A percentile compares a stretch with the other conserved stretches of the same genome.
Conservation (phyloP, 2,113 vertebrate genomes). For the Gobiocypris rarus region DNA sequence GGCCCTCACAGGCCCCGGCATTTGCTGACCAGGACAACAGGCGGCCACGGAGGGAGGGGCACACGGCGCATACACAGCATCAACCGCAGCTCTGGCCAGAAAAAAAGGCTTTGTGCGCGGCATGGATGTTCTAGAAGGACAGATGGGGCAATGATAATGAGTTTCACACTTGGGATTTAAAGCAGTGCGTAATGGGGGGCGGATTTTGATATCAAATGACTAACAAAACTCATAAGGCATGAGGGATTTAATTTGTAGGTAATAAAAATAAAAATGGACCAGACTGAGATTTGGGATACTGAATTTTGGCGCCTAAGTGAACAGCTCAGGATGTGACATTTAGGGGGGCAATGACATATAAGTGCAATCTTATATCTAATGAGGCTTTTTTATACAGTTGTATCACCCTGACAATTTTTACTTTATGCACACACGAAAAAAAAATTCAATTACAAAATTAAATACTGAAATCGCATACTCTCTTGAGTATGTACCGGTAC, state of each 20-base stretch:
- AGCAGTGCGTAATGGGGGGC: not conserved
- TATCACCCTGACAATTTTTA: not conserved
- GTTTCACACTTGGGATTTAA: slow-evolving; percentile 23
- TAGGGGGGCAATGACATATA: no score
- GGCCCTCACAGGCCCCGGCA: slow-evolving; percentile 24
- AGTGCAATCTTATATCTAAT: not conserved
- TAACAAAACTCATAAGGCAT: slow-evolving; percentile 15
- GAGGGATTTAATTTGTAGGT: not conserved
- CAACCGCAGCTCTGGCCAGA: slow-evolving; percentile 23
- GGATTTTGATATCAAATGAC: slow-evolving; percentile 16
- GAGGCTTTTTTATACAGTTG: not conserved
- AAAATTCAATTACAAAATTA: not conserved
- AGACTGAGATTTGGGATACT: slow-evolving; percentile 15
- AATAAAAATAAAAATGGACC: slow-evolving; percentile 19
- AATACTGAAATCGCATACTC: not conserved
- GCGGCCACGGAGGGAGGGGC: slow-evolving; percentile 13
- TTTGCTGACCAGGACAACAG: slow-evolving; percentile 46
- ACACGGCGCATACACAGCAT: slow-evolving; percentile 31
- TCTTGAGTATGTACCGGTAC: no score
- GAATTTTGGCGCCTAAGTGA: not conserved
- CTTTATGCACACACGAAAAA: not conserved
- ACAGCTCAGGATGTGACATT: not conserved
- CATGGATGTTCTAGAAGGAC: slow-evolving; percentile 43
- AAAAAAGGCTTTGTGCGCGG: slow-evolving; percentile 35
- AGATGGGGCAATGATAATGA: slow-evolving; percentile 24